A percentile compares a stretch with the other conserved stretches of the same genome.
Evolutionary conservation across 2,113 vertebrate genomes (phyloP).

Genomic region (Calidris pygmaea): DNA sequence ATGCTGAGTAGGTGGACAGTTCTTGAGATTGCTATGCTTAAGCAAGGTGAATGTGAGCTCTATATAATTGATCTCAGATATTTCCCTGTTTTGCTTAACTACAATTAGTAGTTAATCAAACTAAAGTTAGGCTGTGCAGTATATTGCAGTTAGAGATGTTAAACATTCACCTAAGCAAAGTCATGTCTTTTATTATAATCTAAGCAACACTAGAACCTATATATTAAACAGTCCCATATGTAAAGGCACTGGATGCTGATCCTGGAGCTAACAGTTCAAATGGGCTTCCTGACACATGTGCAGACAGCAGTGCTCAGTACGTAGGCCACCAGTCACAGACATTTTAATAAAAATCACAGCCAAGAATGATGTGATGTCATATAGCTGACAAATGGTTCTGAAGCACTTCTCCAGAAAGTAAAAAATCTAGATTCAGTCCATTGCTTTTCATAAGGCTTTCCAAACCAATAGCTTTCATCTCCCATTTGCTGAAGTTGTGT

Average conservation of each 20-base stretch:
- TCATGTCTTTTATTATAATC: background rate
- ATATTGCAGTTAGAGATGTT: background rate
- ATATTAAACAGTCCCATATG: background rate
- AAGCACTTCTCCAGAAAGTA: background rate
- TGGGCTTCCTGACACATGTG: rapidly evolving
- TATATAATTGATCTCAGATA: background rate
- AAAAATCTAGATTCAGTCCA: background rate
- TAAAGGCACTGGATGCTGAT: background rate
- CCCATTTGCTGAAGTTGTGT: background rate
- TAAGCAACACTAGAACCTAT: background rate
- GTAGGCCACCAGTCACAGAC: background rate
- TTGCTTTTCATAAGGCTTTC: background rate
- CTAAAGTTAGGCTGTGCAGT: background rate
- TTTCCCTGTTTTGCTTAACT: background rate
- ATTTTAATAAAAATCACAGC: background rate
- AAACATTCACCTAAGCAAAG: background rate
- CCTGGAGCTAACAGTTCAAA: background rate
- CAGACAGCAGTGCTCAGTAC: background rate
- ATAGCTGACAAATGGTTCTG: background rate
- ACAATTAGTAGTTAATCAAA: background rate
- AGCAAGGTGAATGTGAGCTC: background rate
- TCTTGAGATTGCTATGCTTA: background rate
- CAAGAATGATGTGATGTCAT: background rate
- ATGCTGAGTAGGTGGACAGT: background rate
- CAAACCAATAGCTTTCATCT: background rate